Evolutionary conservation across 2,797 vertebrate genomes (phyloP).

Genomic region (Dallia pectoralis): DNA sequence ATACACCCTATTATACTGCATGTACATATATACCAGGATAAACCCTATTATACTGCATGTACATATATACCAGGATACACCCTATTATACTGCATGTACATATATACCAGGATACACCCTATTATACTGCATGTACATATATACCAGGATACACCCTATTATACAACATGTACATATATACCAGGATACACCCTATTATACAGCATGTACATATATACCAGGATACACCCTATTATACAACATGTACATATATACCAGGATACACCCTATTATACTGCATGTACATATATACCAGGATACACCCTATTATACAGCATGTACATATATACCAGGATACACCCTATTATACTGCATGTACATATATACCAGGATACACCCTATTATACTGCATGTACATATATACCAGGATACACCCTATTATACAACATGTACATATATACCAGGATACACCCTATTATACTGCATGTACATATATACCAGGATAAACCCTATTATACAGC

Average conservation of each 20-base stretch:
- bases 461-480: slow-evolving; percentile 21
- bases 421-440: not conserved
- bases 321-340: slow-evolving; percentile 30
- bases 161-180: slow-evolving; percentile 16
- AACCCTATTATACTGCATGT: slow-evolving; percentile 25
- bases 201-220: not conserved
- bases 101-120: slow-evolving; percentile 30
- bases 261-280: slow-evolving; percentile 27
- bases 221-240: no score
- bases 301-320: no score
- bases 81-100: slow-evolving; percentile 7
- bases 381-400: slow-evolving; percentile 17
- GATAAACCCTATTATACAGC: slow-evolving; percentile 29
- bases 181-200: slow-evolving; percentile 33
- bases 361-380: not conserved
- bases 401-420: slow-evolving; percentile 34
- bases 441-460: no score
- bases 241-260: slow-evolving; percentile 23
- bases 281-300: not conserved
- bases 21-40: slow-evolving; percentile 24
- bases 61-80: not conserved
- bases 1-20: no score
- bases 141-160: not conserved
- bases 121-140: slow-evolving; percentile 15
- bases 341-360: slow-evolving; percentile 16